These are phyloP conservation scores for Hetaerina titia DNA, from an alignment of 2,888 invertebrate genomes.

Conservation along the genomic window DNA sequence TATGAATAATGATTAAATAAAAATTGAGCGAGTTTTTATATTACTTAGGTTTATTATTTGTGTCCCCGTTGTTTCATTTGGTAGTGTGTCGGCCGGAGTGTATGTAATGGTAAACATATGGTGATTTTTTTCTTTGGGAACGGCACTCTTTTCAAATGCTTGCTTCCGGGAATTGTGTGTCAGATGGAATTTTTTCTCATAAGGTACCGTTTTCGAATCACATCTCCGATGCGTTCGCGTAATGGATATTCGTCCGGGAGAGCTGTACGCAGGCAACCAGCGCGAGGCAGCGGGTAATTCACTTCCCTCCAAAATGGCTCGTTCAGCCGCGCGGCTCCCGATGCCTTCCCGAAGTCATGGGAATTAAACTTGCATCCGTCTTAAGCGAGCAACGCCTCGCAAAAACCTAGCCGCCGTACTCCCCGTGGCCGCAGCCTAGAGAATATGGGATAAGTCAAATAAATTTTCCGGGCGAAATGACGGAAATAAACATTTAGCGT, in stretches of 20 bases:
- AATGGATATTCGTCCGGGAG: neutral
- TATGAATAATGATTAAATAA: neutral
- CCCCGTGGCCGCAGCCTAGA: neutral
- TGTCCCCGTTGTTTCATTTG: neutral
- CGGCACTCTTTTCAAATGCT: slow-evolving; percentile 24
- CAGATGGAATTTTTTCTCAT: slow-evolving; percentile 29
- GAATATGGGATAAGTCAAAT: neutral
- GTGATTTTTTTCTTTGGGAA: neutral
- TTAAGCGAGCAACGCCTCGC: neutral
- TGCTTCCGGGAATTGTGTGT: slow-evolving; percentile 35
- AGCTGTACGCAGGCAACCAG: neutral
- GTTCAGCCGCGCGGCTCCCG: neutral
- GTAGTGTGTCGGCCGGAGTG: neutral
- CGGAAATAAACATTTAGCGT: slow-evolving; percentile 16
- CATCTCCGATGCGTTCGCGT: slow-evolving; percentile 21
- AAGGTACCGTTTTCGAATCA: slow-evolving; percentile 1
- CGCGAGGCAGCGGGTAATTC: neutral
- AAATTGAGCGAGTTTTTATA: neutral
- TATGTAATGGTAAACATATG: neutral
- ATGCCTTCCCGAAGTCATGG: slow-evolving; percentile 24
- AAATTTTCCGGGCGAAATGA: slow-evolving; percentile 27
- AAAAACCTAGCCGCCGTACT: neutral
- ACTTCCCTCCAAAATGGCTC: slow-evolving; percentile 9
- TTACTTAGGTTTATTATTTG: neutral
- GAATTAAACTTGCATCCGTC: slow-evolving; percentile 8